Conservation (phyloP, 2,113 vertebrate genomes). For the Egretta garzetta region DNA sequence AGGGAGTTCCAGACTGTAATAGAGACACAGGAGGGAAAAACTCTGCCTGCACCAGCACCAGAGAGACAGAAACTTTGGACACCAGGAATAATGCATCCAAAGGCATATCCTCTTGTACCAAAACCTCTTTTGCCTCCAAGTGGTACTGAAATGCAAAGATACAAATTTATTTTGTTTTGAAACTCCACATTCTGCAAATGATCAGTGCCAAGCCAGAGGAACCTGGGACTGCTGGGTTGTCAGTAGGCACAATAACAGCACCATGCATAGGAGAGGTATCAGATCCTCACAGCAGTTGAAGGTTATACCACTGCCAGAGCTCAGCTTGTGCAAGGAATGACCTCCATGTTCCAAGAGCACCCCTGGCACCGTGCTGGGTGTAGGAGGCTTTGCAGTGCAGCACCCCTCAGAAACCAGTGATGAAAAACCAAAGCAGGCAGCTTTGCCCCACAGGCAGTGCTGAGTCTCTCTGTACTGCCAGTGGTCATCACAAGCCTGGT, state of each 20-base stretch:
- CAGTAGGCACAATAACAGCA: neutral
- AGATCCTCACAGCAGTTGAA: neutral
- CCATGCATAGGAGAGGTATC: neutral
- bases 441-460: neutral
- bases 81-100: neutral
- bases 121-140: neutral
- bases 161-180: neutral
- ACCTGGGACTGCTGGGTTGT: neutral
- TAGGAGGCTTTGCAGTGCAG: neutral
- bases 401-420: neutral
- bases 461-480: neutral
- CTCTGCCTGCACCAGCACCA: neutral
- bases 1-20: neutral
- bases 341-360: neutral
- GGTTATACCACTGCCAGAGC: neutral
- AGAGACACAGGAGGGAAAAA: neutral
- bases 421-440: neutral
- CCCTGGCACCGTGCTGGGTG: fast-evolving
- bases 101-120: neutral
- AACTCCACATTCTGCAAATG: neutral
- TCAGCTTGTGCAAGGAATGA: neutral
- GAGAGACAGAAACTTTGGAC: neutral
- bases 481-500: neutral
- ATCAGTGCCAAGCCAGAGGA: neutral
- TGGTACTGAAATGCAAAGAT: neutral